phyloP scores from a whole-genome alignment of 2,113 vertebrate species.

The Camarhynchus parvulus region DNA sequence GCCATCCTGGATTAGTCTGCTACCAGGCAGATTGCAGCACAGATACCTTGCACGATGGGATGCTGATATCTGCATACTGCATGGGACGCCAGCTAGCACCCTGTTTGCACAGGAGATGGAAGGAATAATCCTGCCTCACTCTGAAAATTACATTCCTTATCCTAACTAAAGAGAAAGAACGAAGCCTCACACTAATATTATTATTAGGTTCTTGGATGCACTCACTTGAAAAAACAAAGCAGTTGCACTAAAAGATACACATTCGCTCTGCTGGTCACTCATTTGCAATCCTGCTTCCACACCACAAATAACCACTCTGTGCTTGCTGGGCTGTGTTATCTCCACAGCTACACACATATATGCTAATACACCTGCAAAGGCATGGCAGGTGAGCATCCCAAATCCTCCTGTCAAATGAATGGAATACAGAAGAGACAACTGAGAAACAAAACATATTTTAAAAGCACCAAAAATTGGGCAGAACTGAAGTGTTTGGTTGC shows the following conservation, averaged over 20 bases:
- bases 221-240: background rate
- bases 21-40: background rate
- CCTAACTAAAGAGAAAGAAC: background rate
- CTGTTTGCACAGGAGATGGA: background rate
- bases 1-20: background rate
- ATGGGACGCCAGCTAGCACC: background rate
- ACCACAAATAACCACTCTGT: background rate
- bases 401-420: background rate
- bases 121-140: background rate
- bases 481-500: background rate
- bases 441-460: background rate
- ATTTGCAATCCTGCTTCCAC: background rate
- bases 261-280: background rate
- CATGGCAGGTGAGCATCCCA: background rate
- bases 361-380: background rate
- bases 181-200: background rate
- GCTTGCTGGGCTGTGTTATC: background rate
- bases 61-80: background rate
- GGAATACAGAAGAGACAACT: background rate
- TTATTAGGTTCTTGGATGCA: background rate
- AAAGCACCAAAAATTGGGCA: background rate
- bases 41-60: background rate
- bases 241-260: background rate
- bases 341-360: background rate
- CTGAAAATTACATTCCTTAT: background rate